Evolutionary conservation across 2,113 vertebrate genomes (phyloP).

Genomic region (Mesoclemmys tuberculata): DNA sequence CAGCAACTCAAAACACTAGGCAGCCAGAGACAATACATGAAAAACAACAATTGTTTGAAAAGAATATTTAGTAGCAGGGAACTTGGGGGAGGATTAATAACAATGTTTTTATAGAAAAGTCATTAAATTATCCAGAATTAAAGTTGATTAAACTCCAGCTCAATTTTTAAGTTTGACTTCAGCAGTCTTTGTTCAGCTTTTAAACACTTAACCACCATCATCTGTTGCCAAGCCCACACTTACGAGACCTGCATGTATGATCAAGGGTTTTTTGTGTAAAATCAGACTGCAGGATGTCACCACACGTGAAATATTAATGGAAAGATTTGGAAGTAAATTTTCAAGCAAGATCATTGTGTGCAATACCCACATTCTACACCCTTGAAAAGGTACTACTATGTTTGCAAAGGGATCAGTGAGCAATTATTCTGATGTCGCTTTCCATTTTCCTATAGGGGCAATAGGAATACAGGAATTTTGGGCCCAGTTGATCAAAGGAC

Average conservation of each 20-base stretch:
- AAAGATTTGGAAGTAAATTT: neutral
- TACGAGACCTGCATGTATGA: neutral
- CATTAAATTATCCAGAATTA: neutral
- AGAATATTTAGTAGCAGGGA: neutral
- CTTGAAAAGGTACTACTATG: neutral
- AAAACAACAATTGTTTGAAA: neutral
- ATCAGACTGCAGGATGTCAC: neutral
- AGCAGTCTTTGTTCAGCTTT: neutral
- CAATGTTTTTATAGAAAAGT: no score
- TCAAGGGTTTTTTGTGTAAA: neutral
- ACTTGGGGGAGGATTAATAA: no score
- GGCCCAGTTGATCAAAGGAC: neutral
- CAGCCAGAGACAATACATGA: neutral
- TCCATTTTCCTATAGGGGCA: neutral
- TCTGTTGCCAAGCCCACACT: neutral
- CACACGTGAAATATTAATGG: neutral
- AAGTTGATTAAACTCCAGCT: rapidly evolving
- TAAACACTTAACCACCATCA: neutral
- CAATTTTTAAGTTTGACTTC: neutral
- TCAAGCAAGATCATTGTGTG: neutral
- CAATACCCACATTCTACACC: neutral
- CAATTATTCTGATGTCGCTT: neutral
- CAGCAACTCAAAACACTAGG: neutral
- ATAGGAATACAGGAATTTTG: neutral
- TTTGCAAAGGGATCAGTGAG: neutral